phyloP scores from a whole-genome alignment of 2,113 vertebrate species.

The Pundamilia nyererei region DNA sequence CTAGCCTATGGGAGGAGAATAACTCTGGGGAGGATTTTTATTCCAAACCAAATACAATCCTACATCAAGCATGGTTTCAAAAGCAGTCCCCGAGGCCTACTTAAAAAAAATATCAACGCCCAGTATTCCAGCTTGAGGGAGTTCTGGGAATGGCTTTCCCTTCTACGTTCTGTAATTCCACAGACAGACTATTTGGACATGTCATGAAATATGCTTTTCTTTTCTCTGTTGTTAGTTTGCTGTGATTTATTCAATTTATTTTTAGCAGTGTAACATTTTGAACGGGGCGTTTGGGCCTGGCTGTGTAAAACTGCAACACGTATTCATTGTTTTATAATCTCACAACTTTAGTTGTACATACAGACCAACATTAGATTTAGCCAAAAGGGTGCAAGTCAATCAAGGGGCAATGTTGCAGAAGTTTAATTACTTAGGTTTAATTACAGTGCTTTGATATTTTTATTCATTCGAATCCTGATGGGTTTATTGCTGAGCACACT shows the following conservation, averaged over 20 bases:
- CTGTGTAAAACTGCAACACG: background rate
- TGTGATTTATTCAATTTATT: slow-evolving; percentile 42
- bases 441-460: background rate
- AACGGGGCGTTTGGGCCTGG: background rate
- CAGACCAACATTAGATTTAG: background rate
- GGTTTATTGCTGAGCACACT: background rate
- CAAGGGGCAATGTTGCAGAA: background rate
- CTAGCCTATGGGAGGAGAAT: slow-evolving; percentile 47
- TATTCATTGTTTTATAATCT: background rate
- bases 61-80: slow-evolving; percentile 61
- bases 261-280: background rate
- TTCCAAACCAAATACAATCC: slow-evolving; percentile 69
- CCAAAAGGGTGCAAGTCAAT: background rate
- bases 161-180: slow-evolving; percentile 35
- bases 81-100: slow-evolving; percentile 54
- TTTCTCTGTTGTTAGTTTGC: slow-evolving; percentile 31
- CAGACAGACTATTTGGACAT: slow-evolving; percentile 23
- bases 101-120: slow-evolving; percentile 61
- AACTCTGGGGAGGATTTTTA: slow-evolving; percentile 54
- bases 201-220: slow-evolving; percentile 39
- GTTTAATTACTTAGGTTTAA: slow-evolving; percentile 20
- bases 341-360: background rate
- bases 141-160: slow-evolving; percentile 44
- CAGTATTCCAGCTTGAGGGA: slow-evolving; percentile 36
- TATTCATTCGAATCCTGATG: background rate